Conservation (phyloP, 92 coral and sea anemone species). For the Porites divaricata region DNA sequence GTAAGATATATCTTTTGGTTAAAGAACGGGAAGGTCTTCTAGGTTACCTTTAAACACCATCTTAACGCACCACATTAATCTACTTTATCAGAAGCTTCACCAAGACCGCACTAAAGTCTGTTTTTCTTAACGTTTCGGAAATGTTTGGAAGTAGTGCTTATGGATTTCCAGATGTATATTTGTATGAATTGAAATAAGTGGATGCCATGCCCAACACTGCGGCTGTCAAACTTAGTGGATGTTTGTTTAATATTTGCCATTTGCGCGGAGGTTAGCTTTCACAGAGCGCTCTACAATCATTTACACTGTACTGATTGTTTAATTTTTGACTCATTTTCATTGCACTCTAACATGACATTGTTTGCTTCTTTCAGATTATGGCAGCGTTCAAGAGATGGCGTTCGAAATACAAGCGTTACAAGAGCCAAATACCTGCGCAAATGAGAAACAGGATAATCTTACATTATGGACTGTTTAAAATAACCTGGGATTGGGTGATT, state of each 20-base stretch:
- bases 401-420: conserved; percentile 85
- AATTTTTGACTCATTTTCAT: neutral
- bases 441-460: conserved; percentile 96
- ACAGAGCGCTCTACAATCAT: neutral
- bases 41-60: too few species aligned
- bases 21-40: neutral
- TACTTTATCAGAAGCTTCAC: too few species aligned
- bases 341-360: neutral
- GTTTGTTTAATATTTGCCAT: neutral
- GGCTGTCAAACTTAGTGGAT: neutral
- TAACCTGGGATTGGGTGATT: conserved; percentile 98
- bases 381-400: conserved; percentile 98
- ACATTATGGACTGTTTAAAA: conserved; percentile 94
- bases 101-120: too few species aligned
- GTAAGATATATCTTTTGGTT: neutral
- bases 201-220: neutral
- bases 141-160: too few species aligned
- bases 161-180: too few species aligned
- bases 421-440: conserved; percentile 82
- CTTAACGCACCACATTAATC: too few species aligned
- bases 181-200: neutral
- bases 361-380: conserved; percentile 72
- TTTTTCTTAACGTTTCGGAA: too few species aligned
- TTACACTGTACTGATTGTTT: too few species aligned
- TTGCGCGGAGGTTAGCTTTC: neutral